Base-by-base conservation (phyloP, 2,113 vertebrate genomes). In the Bambusicola thoracicus region DNA sequence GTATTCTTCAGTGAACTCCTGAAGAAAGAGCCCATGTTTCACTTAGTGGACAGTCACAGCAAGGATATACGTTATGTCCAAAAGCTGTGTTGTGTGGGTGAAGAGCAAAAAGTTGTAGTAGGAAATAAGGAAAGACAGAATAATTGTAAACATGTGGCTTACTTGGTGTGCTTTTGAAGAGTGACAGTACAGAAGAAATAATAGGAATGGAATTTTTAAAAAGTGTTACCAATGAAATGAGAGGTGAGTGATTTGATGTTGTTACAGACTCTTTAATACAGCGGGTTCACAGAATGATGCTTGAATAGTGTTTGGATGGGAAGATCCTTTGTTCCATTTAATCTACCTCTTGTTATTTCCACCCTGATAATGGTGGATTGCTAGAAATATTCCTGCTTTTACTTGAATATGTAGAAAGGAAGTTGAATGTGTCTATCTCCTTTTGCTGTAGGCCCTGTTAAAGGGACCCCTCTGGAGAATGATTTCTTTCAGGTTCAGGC, bases 381-480 rank as follows among this genome's bases (percentile, higher is more conserved):
- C 43, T 34, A 65, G 82, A 79, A 46, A 61, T 80, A 4, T 68
- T n/a, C 46, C 38, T 79, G 40, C 77, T 48, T 25, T 66, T 59
- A 49, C 56, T 19, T 89, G 89, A 79, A 21, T 84, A 10, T 61
- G 43, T 76, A 53, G 58, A 53, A 61, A 87, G 87, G 86, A 70
- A 89, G 68, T 76, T 27, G 51, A 75, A 43, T 55, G 8, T 92
- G 11, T 93, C 67, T 83, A 0, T 93, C 66, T 91, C 46, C 62
- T 92, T 89, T 81, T 79, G 53, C 84, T 93, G 40, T 92, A 77
- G 93, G 65, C 63, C 77, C 41, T 85, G 41, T 62, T 93, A 22
- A 2, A 62, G 24, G 73, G 87, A 89, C 49, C 82, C 67, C 36
- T 63, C 85, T 93, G 59, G 91, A 90, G 80, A 85, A 83, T 0